Percentiles rank a stretch among this genome's conserved stretches.
Evolutionary conservation across 2,797 vertebrate genomes (phyloP).

Genomic region (Taeniopygia guttata): DNA sequence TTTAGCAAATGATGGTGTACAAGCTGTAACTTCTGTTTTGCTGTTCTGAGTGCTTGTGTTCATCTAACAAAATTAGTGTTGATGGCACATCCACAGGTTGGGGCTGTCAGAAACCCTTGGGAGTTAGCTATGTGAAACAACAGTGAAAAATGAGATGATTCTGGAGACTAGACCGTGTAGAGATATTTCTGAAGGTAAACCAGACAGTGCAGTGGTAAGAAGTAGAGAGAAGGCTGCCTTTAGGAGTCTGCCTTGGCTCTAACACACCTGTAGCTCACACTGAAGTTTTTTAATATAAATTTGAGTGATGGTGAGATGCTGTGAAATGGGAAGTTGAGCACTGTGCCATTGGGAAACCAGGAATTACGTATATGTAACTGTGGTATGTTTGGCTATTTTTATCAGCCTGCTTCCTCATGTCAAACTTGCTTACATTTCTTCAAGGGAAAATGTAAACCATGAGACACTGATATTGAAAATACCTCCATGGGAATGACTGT

Average conservation of each 20-base stretch:
- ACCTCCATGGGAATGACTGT: neutral
- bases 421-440: neutral
- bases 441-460: neutral
- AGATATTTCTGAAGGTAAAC: neutral
- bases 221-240: neutral
- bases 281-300: neutral
- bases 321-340: neutral
- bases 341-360: neutral
- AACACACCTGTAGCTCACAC: fast-evolving
- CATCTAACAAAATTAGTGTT: neutral
- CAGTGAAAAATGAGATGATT: neutral
- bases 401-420: neutral
- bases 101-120: neutral
- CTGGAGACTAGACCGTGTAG: neutral
- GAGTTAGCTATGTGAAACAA: fast-evolving
- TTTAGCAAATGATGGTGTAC: neutral
- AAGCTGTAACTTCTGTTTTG: neutral
- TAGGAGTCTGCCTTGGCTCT: neutral
- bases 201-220: neutral
- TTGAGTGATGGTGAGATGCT: neutral
- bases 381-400: neutral
- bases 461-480: neutral
- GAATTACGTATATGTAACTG: neutral
- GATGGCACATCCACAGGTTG: neutral
- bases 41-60: neutral